Percentiles rank a stretch among this genome's conserved stretches.
These are phyloP conservation scores for Cyprichromis sp. DNA, from an alignment of 2,113 vertebrate genomes.

Conservation along the genomic window DNA sequence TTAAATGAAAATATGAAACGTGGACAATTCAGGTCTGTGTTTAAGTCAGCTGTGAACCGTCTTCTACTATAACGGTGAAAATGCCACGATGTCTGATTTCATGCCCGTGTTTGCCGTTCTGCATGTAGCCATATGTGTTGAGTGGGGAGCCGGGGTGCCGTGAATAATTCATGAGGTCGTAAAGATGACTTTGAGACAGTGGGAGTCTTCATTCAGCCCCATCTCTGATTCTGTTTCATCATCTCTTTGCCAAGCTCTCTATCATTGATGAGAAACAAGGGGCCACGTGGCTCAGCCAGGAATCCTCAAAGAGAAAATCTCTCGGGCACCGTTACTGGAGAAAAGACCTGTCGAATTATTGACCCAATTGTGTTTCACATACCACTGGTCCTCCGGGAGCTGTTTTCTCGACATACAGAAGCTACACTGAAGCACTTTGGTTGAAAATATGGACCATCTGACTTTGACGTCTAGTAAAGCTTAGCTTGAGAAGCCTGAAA, in stretches of 20 bases:
- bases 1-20: background rate
- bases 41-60: background rate
- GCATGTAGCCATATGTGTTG: background rate
- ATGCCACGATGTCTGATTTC: background rate
- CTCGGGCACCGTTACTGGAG: constrained; percentile 39
- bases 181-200: constrained; percentile 42
- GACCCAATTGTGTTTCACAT: constrained; percentile 57
- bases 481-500: constrained; percentile 5
- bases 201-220: constrained; percentile 46
- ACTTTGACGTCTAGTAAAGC: constrained; percentile 7
- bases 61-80: background rate
- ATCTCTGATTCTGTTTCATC: constrained; percentile 58
- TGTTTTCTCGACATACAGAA: background rate
- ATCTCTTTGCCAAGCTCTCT: constrained; percentile 32
- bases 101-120: background rate
- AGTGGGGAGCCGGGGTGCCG: background rate
- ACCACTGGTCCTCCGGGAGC: constrained; percentile 28
- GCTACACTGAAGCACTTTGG: background rate
- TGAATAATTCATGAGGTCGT: constrained; percentile 64
- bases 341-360: constrained; percentile 50
- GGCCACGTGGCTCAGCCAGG: constrained; percentile 37
- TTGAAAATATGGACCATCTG: background rate
- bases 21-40: background rate
- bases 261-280: constrained; percentile 60
- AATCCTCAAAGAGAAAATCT: constrained; percentile 49